These are phyloP conservation scores for Chaetophractus vellerosus DNA, from an alignment of 2,797 vertebrate genomes.

Conservation along the genomic window DNA sequence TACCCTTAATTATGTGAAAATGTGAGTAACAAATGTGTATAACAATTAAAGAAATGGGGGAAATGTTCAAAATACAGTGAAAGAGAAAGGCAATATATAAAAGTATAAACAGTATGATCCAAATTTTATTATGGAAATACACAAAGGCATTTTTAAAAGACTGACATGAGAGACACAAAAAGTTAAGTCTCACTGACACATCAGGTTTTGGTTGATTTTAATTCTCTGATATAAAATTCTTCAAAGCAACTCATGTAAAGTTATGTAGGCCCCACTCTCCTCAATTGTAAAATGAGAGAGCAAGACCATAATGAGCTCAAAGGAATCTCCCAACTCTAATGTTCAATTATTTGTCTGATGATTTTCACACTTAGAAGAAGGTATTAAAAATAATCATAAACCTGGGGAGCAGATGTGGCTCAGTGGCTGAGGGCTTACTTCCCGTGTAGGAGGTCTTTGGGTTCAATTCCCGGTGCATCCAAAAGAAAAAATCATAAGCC, in stretches of 20 bases:
- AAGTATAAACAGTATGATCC: not conserved
- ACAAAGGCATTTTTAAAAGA: not conserved
- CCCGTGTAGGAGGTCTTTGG: no score
- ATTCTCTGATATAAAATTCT: conserved; percentile 22
- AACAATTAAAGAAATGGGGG: not conserved
- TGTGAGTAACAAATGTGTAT: not conserved
- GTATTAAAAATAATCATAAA: conserved; percentile 3
- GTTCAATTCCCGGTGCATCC: no score
- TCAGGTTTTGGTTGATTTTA: not conserved
- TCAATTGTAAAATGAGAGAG: not conserved
- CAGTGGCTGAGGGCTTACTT: no score
- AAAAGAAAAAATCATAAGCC: not conserved
- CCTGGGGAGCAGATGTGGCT: no score
- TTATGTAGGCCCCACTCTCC: not conserved
- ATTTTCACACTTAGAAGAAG: conserved; percentile 40
- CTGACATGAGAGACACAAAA: not conserved
- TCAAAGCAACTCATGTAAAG: not conserved
- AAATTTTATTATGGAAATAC: not conserved
- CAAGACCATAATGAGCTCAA: conserved; percentile 31
- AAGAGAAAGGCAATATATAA: not conserved
- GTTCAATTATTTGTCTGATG: conserved; percentile 36
- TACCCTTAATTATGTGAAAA: not conserved
- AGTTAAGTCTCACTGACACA: not conserved
- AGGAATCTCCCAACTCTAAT: not conserved
- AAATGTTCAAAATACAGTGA: not conserved